Evolutionary conservation across 2,797 vertebrate species (phyloP).

Genomic region (Harpia harpyja): DNA sequence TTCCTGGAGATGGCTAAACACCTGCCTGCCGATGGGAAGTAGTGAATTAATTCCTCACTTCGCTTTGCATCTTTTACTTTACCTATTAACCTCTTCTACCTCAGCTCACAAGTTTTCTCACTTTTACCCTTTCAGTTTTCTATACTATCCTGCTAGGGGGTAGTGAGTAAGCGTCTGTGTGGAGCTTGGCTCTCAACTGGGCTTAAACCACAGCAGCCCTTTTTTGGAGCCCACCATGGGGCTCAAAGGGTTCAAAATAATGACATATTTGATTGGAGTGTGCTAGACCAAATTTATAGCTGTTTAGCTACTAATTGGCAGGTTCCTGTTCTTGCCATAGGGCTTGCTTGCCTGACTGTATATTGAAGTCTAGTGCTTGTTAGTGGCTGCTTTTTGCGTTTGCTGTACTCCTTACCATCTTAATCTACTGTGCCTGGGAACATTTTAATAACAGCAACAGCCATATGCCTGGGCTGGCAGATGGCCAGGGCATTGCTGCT

Average conservation of each 20-base stretch:
- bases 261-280: neutral
- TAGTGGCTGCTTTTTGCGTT: neutral
- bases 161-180: rapidly evolving
- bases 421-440: neutral
- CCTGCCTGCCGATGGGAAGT: neutral
- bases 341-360: neutral
- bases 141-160: rapidly evolving
- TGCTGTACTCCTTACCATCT: neutral
- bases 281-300: neutral
- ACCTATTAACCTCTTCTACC: neutral
- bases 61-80: neutral
- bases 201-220: neutral
- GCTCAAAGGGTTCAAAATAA: neutral
- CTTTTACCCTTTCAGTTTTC: neutral
- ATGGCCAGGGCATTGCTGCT: neutral
- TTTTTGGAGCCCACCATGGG: rapidly evolving
- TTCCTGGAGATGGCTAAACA: neutral
- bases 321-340: neutral
- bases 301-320: neutral
- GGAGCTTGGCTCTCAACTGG: rapidly evolving
- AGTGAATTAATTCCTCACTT: neutral
- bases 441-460: rapidly evolving
- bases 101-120: neutral
- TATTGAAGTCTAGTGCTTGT: neutral
- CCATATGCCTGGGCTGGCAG: neutral